Conservation (phyloP, 2,113 vertebrate genomes). For the Alouatta palliata region DNA sequence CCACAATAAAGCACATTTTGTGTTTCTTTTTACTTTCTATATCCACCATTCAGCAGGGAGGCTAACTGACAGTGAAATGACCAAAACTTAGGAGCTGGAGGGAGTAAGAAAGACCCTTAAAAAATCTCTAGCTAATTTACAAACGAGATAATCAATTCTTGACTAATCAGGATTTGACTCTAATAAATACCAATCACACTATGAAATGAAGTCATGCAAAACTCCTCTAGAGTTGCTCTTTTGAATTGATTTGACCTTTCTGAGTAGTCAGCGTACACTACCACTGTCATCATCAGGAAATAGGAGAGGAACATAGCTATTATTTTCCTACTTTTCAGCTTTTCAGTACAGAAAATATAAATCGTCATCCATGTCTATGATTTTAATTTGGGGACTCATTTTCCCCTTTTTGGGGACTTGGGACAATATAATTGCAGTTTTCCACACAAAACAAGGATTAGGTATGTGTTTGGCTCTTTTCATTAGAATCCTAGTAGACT, state of each 20-base stretch:
- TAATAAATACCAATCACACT: not conserved
- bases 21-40: not conserved
- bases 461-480: not conserved
- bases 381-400: not conserved
- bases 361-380: not conserved
- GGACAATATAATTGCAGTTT: not conserved
- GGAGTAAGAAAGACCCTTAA: not conserved
- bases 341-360: not conserved
- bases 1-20: not conserved
- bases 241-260: not conserved
- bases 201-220: not conserved
- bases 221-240: not conserved
- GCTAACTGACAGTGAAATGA: slow-evolving; percentile 8
- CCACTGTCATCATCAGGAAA: not conserved
- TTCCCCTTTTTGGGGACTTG: too few species aligned
- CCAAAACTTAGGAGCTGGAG: not conserved
- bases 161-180: not conserved
- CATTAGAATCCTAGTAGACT: not conserved
- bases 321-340: not conserved
- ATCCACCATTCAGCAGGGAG: not conserved
- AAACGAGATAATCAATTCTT: not conserved
- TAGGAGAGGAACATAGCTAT: not conserved
- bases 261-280: not conserved
- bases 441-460: not conserved
- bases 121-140: not conserved